Evolutionary conservation across 2,797 vertebrate genomes (phyloP), one percentile per base, ranked within the genome.

Genomic region (Gymnodraco acuticeps): DNA sequence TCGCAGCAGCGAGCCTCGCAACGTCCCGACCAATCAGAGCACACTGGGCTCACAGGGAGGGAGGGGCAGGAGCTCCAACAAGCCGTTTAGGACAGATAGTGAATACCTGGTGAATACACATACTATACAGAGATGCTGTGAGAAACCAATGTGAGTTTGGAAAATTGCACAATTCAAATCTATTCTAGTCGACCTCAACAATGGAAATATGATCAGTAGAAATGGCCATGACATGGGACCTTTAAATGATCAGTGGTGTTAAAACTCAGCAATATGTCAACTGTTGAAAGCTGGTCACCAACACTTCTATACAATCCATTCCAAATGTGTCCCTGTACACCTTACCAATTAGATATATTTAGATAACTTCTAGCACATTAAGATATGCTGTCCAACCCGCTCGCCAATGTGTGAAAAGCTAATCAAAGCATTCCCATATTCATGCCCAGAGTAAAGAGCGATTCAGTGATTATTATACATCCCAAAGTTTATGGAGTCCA

Each of bases 281-380:
- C 47, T 77, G 10, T 50, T 60, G 16, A 46, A 1, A 54, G 6
- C 12, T 4, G 5, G 1, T 20, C 12, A 6, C 15, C 0, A 51
- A 27, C 47, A 23, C 46, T 54, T 16, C 15, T 33, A 5, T 38
- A 33, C 19, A 15, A 70, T 63, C 15, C 65, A 56, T 68, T 53
- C 19, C 59, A 67, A 46, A 50, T 7, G 5, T 14, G 19, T 52
- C 45, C 16, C 5, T 58, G 42, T 53, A 38, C 50, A 70, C 41
- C 17, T 8, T 0, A 43, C 50, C 38, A 38, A 27, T 3, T 10
- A 16, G 3, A 52, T 51, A 3, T 12, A 56, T 69, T 48, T 51
- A 73, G 64, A 70, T 46, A 61, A 67, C 45, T 19, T 51, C 33
- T 23, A 33, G 67, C 54, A 42, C 41, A 20, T 75, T 68, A 14